Conservation (phyloP, 1,140 invertebrate species). For the Vollenhovia emeryi region DNA sequence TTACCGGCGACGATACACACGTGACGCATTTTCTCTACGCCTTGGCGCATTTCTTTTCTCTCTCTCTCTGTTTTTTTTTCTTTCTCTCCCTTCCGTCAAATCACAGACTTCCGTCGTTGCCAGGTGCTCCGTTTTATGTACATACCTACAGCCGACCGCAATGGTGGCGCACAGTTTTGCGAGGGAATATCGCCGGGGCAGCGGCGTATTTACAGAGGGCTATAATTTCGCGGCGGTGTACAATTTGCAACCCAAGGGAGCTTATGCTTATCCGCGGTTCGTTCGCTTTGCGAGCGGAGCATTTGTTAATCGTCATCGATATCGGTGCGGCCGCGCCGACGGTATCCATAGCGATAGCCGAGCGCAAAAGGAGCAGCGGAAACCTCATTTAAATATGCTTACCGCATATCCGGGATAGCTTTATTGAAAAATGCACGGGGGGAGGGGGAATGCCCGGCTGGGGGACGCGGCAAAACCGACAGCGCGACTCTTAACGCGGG, state of each 20-base stretch:
- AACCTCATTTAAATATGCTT: conserved; percentile 54
- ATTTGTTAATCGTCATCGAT: conserved; percentile 43
- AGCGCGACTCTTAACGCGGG: conserved; percentile 41
- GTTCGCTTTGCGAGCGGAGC: conserved; percentile 25
- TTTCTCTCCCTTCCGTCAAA: conserved; percentile 2
- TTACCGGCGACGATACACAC: conserved; percentile 64
- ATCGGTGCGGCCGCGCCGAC: background rate
- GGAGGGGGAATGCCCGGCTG: background rate
- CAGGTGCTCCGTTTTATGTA: conserved; percentile 53
- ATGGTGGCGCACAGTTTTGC: conserved; percentile 34
- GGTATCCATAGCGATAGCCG: conserved; percentile 6
- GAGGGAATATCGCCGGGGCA: conserved; percentile 26
- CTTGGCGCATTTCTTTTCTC: background rate
- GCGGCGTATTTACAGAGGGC: conserved; percentile 25
- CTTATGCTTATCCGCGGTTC: conserved; percentile 29
- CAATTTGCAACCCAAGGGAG: conserved; percentile 42
- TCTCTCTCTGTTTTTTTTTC: too few relatives aligned
- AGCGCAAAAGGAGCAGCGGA: background rate
- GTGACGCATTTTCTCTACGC: conserved; percentile 43
- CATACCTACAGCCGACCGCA: conserved; percentile 35
- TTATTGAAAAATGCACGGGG: conserved; percentile 26
- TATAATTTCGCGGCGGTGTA: conserved; percentile 39
- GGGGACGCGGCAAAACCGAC: conserved; percentile 7
- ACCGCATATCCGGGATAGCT: conserved; percentile 18
- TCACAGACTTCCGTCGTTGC: conserved; percentile 21